These are phyloP conservation scores for Heterotilapia buettikoferi DNA, from an alignment of 2,113 vertebrate species.

Conservation along the genomic window DNA sequence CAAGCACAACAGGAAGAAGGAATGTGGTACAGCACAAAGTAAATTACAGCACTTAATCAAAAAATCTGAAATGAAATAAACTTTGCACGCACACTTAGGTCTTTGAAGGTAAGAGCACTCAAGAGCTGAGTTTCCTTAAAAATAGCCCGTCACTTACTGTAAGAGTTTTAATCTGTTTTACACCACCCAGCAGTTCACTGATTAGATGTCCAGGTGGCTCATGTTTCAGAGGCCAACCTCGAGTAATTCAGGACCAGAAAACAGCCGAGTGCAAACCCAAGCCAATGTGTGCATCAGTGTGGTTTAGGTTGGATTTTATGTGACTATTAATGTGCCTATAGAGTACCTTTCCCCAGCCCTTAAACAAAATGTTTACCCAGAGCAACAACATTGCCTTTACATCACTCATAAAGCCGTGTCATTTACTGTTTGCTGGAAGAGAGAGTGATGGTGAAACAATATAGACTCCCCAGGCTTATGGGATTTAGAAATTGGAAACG, in stretches of 20 bases:
- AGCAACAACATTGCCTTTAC: background rate
- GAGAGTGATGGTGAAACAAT: background rate
- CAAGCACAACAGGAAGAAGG: background rate
- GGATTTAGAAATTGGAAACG: background rate
- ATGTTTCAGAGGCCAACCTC: background rate
- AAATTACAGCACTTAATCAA: slow-evolving; percentile 33
- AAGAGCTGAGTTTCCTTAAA: background rate
- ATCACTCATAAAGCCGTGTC: background rate
- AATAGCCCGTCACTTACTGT: slow-evolving; percentile 14
- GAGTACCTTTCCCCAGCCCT: background rate
- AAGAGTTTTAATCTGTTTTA: slow-evolving; percentile 41
- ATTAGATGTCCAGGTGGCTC: background rate
- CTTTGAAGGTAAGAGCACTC: background rate
- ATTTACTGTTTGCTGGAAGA: background rate
- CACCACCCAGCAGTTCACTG: background rate
- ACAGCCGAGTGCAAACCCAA: background rate
- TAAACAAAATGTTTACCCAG: background rate
- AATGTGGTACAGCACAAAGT: slow-evolving; percentile 10
- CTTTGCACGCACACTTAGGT: background rate
- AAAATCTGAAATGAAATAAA: slow-evolving; percentile 19
- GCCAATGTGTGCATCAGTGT: background rate
- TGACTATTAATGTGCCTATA: background rate
- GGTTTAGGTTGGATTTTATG: background rate
- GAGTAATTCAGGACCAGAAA: background rate
- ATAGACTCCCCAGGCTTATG: background rate